These are phyloP conservation scores for Psammodynastes pulverulentus DNA, from an alignment of 2,113 vertebrate genomes.

Conservation along the genomic window DNA sequence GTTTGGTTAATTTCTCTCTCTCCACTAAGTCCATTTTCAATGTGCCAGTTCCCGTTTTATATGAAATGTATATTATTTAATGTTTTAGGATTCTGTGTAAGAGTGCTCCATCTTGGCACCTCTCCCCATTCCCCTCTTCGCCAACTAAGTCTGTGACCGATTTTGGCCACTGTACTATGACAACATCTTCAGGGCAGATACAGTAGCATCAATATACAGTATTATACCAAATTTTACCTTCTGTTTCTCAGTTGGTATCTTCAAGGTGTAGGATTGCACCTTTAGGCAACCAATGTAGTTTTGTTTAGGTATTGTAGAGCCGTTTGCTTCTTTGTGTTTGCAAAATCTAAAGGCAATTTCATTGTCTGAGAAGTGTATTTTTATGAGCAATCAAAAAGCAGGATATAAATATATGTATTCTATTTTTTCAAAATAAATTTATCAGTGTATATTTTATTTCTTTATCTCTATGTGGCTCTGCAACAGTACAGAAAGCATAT, in stretches of 20 bases:
- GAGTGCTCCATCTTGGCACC: neutral
- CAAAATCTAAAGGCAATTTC: neutral
- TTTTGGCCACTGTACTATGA: neutral
- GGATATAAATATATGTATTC: neutral
- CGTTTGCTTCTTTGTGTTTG: neutral
- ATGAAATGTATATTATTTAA: neutral
- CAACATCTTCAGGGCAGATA: neutral
- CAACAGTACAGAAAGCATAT: neutral
- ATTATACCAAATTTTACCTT: neutral
- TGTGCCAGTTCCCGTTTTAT: neutral
- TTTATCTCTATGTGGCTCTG: neutral
- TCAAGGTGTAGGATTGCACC: neutral
- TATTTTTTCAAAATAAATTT: neutral
- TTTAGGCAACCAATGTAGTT: neutral
- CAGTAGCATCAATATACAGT: neutral
- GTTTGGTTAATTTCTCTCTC: neutral
- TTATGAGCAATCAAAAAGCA: neutral
- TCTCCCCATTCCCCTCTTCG: no score
- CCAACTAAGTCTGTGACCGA: neutral
- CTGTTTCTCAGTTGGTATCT: neutral
- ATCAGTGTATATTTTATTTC: neutral
- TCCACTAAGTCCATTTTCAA: neutral
- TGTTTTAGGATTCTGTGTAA: neutral
- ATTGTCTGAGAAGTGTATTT: neutral
- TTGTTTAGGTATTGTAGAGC: neutral